Base-by-base conservation (phyloP, 2,113 vertebrate genomes). In the Heliornis fulica region DNA sequence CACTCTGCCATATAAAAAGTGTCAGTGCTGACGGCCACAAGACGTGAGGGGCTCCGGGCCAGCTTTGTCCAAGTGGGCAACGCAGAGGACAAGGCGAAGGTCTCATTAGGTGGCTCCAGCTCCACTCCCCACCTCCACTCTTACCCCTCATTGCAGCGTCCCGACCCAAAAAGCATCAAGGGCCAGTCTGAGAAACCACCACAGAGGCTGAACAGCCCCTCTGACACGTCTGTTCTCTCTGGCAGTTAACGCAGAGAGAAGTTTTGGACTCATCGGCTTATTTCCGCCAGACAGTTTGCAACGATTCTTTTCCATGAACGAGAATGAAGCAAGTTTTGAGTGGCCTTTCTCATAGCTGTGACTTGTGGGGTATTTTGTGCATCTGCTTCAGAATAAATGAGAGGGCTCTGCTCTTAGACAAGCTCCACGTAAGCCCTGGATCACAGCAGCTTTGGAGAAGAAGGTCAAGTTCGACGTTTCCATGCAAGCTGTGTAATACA, bases 261-360 rank as follows among this genome's bases (percentile, higher is more conserved):
- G 56, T 43, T 8, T 14, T 15, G 13, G 7, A 3, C 48, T 22
- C 51, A 11, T 14, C 60, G 14, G 36, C 32, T 50, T 11, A 22
- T 64, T 64, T 60, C 59, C 84, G 18, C 43, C 1, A 3, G 66
- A 7, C 29, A 5, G 43, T 72, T 87, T 32, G 21, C 23, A 7
- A 40, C 0, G 0, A 18, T 9, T 1, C 1, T 1, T 68, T 38
- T 32, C 38, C 29, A 5, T 32, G 32, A 3, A 29, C 0, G 0
- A 15, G 31, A 15, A 83, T 34, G 8, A 40, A 45, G n/a, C 20
- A 2, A 22, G 22, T n/a, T 41, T 41, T 4, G 18, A 40, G 54
- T 50, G 26, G 4, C 15, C 18, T 54, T 26, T 14, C 25, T 46
- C 5, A 5, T 19, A 38, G 68, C 5, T 0, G 50, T 14, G 3